Evolutionary conservation across 2,888 invertebrate genomes (phyloP).

Genomic region (Drosophila anceps): DNA sequence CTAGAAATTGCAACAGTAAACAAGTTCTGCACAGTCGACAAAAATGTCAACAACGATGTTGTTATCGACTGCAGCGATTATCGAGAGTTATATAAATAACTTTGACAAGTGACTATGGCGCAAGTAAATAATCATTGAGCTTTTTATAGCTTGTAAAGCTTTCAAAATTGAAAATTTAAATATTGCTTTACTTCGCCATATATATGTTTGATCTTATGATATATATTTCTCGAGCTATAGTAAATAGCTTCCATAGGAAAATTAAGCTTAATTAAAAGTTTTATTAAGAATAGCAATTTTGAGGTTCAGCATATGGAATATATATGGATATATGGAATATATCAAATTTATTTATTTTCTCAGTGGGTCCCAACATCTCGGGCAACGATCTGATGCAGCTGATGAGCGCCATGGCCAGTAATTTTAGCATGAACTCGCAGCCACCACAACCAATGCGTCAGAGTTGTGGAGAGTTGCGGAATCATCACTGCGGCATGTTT

Average conservation of each 20-base stretch:
- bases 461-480: conserved; percentile 87
- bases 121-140: background rate
- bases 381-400: conserved; percentile 81
- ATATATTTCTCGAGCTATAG: background rate
- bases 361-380: conserved; percentile 72
- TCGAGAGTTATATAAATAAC: conserved; percentile 9
- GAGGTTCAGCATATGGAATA: background rate
- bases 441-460: conserved; percentile 84
- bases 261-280: background rate
- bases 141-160: background rate
- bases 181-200: background rate
- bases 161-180: background rate
- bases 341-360: background rate
- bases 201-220: background rate
- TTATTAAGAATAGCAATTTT: background rate
- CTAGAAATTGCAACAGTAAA: background rate
- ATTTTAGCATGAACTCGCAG: conserved; percentile 84
- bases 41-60: background rate
- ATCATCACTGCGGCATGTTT: conserved; percentile 86
- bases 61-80: background rate
- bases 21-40: background rate
- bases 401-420: conserved; percentile 83
- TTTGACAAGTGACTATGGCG: background rate
- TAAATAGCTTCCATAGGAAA: background rate
- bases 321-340: background rate